phyloP scores from a whole-genome alignment of 1,140 invertebrate genomes.

The Chrysopa pallens region DNA sequence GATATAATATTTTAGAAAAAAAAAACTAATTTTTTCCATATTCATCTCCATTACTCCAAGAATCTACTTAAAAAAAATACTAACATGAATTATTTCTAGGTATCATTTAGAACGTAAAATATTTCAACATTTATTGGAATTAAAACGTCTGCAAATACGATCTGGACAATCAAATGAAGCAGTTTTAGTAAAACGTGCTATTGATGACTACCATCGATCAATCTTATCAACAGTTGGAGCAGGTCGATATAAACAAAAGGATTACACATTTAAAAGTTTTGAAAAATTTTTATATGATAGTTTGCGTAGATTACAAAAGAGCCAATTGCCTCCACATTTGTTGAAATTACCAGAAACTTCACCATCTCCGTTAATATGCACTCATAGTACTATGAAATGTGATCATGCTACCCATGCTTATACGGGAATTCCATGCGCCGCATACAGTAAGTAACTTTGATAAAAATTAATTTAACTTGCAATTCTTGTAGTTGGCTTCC shows the following conservation, averaged over 20 bases:
- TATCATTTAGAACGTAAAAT: constrained; percentile 85
- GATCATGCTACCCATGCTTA: constrained; percentile 80
- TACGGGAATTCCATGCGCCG: constrained; percentile 69
- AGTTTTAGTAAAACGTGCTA: constrained; percentile 68
- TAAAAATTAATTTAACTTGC: too few relatives aligned
- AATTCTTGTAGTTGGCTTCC: too few relatives aligned
- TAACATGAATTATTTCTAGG: constrained; percentile 25
- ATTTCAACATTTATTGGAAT: constrained; percentile 82
- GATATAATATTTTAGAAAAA: too few relatives aligned
- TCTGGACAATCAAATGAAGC: constrained; percentile 77
- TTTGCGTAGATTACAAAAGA: constrained; percentile 55
- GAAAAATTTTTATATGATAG: constrained; percentile 86
- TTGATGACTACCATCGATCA: constrained; percentile 63
- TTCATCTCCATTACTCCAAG: too few relatives aligned
- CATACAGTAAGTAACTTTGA: constrained; percentile 51
- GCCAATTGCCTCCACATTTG: constrained; percentile 34
- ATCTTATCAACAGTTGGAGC: constrained; percentile 47
- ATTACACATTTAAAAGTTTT: constrained; percentile 67
- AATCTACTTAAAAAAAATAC: too few relatives aligned
- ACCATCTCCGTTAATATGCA: constrained; percentile 47
- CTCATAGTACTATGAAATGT: constrained; percentile 68
- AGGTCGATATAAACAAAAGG: constrained; percentile 47
- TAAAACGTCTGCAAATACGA: constrained; percentile 83
- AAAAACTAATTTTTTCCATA: too few relatives aligned
- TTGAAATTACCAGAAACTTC: constrained; percentile 37